phyloP scores from a whole-genome alignment of 2,113 vertebrate species.

The Pterocles orientalis region DNA sequence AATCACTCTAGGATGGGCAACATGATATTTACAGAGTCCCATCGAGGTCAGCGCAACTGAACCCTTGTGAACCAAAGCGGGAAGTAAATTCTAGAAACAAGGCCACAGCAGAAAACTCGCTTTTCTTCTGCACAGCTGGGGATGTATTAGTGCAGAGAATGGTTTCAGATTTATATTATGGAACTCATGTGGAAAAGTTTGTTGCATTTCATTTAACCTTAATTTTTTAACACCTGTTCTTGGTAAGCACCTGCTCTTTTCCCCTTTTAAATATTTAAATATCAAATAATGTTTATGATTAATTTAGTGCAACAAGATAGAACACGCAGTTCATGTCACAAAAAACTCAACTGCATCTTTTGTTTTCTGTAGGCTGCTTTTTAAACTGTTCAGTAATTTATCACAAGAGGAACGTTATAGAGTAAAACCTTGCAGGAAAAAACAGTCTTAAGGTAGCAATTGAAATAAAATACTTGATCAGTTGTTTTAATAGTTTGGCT shows the following conservation, averaged over 20 bases:
- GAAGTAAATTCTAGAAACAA: not conserved
- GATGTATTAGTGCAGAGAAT: not conserved
- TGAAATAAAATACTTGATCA: not conserved
- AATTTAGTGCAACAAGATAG: slow-evolving; percentile 10
- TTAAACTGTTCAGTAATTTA: slow-evolving; percentile 1
- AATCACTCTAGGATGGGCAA: not conserved
- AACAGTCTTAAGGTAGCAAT: not conserved
- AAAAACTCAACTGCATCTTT: not conserved
- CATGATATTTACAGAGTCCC: not conserved
- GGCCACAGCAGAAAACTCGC: not conserved
- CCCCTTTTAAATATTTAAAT: not conserved
- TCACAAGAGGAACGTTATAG: not conserved
- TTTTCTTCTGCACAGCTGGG: not conserved
- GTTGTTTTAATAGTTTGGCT: not conserved
- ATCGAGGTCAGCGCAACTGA: not conserved
- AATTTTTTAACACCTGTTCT: not conserved
- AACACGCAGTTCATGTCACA: not conserved
- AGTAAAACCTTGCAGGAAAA: not conserved
- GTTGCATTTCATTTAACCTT: not conserved
- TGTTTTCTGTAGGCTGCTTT: not conserved
- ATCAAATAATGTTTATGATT: slow-evolving; percentile 6
- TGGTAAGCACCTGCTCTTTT: not conserved
- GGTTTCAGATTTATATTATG: not conserved
- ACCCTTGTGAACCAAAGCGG: not conserved
- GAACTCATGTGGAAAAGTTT: not conserved